Conservation (phyloP, 2,113 vertebrate species). For the Rhinolophus ferrumequinum region DNA sequence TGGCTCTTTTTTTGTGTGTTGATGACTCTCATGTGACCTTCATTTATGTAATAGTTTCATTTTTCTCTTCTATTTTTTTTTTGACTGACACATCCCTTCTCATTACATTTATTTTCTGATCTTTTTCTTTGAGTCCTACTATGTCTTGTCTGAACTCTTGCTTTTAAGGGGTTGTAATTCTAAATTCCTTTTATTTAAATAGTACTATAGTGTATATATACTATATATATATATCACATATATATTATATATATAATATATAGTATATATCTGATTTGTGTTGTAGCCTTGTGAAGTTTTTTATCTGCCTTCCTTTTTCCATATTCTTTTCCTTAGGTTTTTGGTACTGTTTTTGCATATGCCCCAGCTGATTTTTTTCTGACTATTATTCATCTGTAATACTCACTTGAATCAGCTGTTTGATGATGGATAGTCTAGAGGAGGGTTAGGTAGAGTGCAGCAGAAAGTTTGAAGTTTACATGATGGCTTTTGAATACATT, state of each 20-base stretch:
- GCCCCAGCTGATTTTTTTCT: background rate
- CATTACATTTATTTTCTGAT: background rate
- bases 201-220: background rate
- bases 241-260: too few species aligned
- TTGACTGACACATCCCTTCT: background rate
- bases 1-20: background rate
- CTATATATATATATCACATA: too few species aligned
- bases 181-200: background rate
- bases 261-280: background rate
- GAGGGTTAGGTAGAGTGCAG: background rate
- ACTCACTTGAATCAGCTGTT: background rate
- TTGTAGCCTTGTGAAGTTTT: background rate
- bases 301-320: background rate
- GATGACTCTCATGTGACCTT: background rate
- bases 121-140: background rate
- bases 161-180: background rate
- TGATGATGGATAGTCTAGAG: background rate
- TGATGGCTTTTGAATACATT: background rate
- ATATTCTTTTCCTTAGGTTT: constrained; percentile 4
- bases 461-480: background rate
- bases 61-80: background rate
- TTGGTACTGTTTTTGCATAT: constrained; percentile 2
- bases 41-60: background rate
- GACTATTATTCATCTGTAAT: background rate
- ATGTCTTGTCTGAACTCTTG: background rate